These are phyloP conservation scores for Drosophila rhopaloa DNA, from an alignment of 1,140 invertebrate species.

Conservation along the genomic window DNA sequence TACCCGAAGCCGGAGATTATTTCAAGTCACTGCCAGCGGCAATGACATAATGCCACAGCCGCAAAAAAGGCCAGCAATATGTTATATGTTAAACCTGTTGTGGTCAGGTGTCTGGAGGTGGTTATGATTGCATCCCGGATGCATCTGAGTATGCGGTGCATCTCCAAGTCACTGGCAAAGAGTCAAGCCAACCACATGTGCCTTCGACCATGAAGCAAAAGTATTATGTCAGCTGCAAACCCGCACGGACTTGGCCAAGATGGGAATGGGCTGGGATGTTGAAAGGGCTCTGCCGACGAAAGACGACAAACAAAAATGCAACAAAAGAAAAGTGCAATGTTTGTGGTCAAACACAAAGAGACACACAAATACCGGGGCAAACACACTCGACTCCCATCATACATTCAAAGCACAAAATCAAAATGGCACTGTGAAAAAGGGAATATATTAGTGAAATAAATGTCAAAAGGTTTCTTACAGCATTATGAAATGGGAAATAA, in stretches of 20 bases:
- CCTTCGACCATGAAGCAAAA: conserved; percentile 42
- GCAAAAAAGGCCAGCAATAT: conserved; percentile 33
- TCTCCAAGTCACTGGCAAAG: conserved; percentile 31
- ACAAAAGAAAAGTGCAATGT: conserved; percentile 73
- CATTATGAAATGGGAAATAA: neutral
- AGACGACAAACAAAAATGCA: conserved; percentile 63
- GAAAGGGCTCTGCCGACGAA: conserved; percentile 14
- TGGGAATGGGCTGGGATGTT: neutral
- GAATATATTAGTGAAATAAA: neutral
- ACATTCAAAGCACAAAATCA: conserved; percentile 19
- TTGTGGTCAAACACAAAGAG: conserved; percentile 74
- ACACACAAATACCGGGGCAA: conserved; percentile 27
- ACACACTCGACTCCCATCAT: conserved; percentile 12
- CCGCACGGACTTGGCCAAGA: conserved; percentile 20
- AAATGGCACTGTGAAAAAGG: conserved; percentile 8
- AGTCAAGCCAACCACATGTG: conserved; percentile 37
- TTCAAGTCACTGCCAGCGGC: conserved; percentile 19
- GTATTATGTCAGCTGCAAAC: conserved; percentile 53
- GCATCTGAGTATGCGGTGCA: conserved; percentile 12
- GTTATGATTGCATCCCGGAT: conserved; percentile 9
- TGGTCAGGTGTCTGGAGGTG: conserved; percentile 16
- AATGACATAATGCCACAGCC: conserved; percentile 10
- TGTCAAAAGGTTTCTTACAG: neutral
- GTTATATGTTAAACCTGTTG: conserved; percentile 31
- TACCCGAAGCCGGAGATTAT: conserved; percentile 26